Evolutionary conservation across 2,113 vertebrate species (phyloP), one percentile per base, ranked within the genome.

Genomic region (Phyllostomus discolor): DNA sequence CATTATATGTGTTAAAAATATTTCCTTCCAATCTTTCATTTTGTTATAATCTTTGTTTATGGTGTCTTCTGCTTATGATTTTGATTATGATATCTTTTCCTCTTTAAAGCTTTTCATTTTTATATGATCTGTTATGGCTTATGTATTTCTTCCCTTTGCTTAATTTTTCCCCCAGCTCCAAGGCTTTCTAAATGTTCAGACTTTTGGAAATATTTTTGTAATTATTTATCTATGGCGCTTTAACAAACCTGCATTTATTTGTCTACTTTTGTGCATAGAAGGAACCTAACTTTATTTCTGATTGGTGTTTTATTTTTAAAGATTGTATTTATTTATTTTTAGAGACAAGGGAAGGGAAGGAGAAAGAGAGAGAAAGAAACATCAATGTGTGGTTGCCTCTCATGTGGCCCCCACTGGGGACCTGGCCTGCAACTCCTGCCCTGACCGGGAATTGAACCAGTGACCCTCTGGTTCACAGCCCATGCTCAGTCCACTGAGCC

Each of bases 241-340:
- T 50, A 70, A 59, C 9, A 35, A 43, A 92, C 12, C 57, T 92
- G 14, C 2, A 35, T 66, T 88, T 43, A 38, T 24, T 96, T 91
- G 31, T 93, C 19, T 28, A 15, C 22, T 52, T 50, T n/a, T 87
- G 19, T 64, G 0, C 66, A 22, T 54, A 54, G 43, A 79, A 84
- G 72, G 75, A 66, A 50, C 70, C 75, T 90, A 78, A 54, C 16
- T 54, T 92, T 50, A 85, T 81, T 95, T 97, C 70, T 88, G 46
- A 91, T 35, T 43, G 54, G 24, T 76, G 8, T 46, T 94, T 67
- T 91, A 41, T 41, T 41, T 41, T 41, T 41, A 41, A 41, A 41
- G 38, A 41, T 41, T 41, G 38, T 41, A 41, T 41, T 41, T 41
- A 41, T 41, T 41, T 41, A 41, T 41, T 41, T 41, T 41, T 41